Evolutionary conservation across 1,140 invertebrate species (phyloP).

Genomic region (Bombyx mandarina): DNA sequence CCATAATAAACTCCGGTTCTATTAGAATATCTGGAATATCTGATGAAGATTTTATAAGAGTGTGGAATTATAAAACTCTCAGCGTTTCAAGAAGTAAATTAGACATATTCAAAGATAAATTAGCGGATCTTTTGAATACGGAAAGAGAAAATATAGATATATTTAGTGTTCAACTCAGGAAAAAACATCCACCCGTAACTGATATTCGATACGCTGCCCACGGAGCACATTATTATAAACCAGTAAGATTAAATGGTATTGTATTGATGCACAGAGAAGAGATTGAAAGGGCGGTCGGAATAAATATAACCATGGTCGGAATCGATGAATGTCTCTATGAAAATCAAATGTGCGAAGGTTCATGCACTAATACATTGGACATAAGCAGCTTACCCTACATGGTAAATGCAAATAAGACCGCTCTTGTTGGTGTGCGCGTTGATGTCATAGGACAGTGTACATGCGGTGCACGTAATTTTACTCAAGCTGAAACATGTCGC

Average conservation of each 20-base stretch:
- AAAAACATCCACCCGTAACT: constrained; percentile 89
- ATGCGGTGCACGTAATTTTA: constrained; percentile 92
- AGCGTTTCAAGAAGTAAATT: constrained; percentile 88
- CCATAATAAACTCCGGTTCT: constrained; percentile 95
- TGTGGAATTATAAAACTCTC: constrained; percentile 92
- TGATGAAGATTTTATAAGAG: constrained; percentile 95
- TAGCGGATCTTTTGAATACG: constrained; percentile 87
- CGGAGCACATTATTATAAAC: constrained; percentile 96
- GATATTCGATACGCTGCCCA: constrained; percentile 96
- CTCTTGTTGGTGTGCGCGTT: constrained; percentile 92
- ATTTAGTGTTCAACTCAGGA: constrained; percentile 92
- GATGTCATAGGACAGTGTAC: constrained; percentile 92
- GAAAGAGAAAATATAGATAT: constrained; percentile 93
- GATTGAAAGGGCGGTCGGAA: constrained; percentile 93
- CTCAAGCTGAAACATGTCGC: constrained; percentile 88
- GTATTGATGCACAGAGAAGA: constrained; percentile 94
- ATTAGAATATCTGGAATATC: constrained; percentile 94
- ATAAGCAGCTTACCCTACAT: constrained; percentile 92
- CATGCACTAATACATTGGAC: constrained; percentile 93
- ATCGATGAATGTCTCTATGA: constrained; percentile 98
- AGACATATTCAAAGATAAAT: constrained; percentile 89
- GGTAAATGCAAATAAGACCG: constrained; percentile 97
- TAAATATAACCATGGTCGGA: constrained; percentile 97
- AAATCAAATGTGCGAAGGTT: constrained; percentile 95
- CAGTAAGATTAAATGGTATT: constrained; percentile 93